Conservation (phyloP, 2,113 vertebrate species). For the Etheostoma spectabile region DNA sequence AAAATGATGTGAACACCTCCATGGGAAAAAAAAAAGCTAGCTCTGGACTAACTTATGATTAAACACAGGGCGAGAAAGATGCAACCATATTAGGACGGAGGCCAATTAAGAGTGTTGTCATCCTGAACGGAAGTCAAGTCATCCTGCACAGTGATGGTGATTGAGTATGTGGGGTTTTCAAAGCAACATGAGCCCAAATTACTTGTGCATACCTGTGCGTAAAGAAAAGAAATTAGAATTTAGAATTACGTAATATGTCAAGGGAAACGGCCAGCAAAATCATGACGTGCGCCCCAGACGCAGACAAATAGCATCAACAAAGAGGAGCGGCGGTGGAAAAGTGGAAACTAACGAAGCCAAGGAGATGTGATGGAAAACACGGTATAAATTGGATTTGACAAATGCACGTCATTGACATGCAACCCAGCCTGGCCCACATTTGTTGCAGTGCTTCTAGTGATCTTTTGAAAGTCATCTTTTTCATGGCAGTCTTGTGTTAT, state of each 20-base stretch:
- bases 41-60: neutral
- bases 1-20: neutral
- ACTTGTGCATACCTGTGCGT: neutral
- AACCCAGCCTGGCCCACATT: constrained; percentile 5
- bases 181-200: neutral
- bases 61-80: neutral
- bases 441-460: neutral
- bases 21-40: neutral
- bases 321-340: constrained; percentile 20
- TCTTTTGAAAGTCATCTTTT: constrained; percentile 1
- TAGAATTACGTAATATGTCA: constrained; percentile 32
- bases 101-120: constrained; percentile 4
- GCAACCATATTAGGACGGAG: neutral
- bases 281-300: constrained; percentile 6
- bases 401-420: constrained; percentile 41
- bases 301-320: constrained; percentile 2
- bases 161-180: constrained; percentile 24
- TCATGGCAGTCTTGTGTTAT: neutral
- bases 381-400: constrained; percentile 13
- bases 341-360: constrained; percentile 20
- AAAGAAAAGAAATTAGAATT: neutral
- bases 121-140: neutral
- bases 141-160: neutral
- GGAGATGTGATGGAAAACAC: constrained; percentile 3
- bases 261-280: constrained; percentile 15